These are phyloP conservation scores for Chroicocephalus ridibundus DNA, from an alignment of 2,113 vertebrate genomes.

Conservation along the genomic window DNA sequence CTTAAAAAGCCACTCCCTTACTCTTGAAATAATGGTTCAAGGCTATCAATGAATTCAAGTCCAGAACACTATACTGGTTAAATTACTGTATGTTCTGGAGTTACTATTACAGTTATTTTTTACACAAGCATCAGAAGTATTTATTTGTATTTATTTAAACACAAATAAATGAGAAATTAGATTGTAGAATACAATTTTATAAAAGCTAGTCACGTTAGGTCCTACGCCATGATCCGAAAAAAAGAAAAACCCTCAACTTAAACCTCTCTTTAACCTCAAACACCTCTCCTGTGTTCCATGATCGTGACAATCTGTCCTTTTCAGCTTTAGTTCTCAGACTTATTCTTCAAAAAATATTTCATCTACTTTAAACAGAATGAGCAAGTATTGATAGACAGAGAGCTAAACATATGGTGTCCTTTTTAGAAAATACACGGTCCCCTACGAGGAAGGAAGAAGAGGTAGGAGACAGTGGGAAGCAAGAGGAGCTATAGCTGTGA, in stretches of 20 bases:
- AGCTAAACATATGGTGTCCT: neutral
- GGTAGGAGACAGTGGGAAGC: neutral
- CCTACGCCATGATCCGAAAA: accelerated
- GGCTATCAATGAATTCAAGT: neutral
- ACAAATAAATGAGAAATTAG: neutral
- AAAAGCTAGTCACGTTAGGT: neutral
- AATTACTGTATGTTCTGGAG: neutral
- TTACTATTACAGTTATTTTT: neutral
- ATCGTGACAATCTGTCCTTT: neutral
- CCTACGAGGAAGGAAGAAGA: neutral
- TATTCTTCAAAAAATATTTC: neutral
- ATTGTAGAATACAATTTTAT: neutral
- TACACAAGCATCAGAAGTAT: neutral
- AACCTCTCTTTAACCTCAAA: neutral
- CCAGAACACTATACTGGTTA: neutral
- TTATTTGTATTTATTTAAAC: neutral
- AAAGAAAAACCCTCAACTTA: neutral
- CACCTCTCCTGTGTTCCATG: neutral
- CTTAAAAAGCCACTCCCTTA: neutral
- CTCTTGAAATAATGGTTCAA: neutral
- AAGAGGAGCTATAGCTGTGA: neutral
- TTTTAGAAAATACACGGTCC: neutral
- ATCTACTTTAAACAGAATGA: neutral
- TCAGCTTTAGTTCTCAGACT: neutral
- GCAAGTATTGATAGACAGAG: neutral